Conservation (phyloP, 2,113 vertebrate genomes). For the Synchiropus splendidus region DNA sequence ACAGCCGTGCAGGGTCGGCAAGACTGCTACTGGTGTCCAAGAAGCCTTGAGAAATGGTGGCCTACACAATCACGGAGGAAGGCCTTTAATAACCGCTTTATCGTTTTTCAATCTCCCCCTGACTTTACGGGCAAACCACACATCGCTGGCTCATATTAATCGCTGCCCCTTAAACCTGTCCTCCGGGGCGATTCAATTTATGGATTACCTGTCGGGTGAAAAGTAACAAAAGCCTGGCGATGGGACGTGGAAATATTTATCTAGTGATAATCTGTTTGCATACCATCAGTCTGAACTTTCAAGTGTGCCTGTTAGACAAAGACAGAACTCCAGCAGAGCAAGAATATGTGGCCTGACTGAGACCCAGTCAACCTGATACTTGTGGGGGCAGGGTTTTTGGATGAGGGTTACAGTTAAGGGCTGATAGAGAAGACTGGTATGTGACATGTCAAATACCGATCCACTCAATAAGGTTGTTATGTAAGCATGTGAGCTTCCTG, state of each 20-base stretch:
- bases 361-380: constrained; percentile 34
- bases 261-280: constrained; percentile 40
- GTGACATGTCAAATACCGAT: constrained; percentile 44
- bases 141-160: constrained; percentile 3
- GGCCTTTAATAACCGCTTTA: constrained; percentile 32
- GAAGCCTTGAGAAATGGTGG: constrained; percentile 25
- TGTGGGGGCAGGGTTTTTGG: constrained; percentile 7
- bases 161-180: constrained; percentile 4
- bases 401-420: constrained; percentile 19
- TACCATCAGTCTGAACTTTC: constrained; percentile 29
- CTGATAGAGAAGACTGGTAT: constrained; percentile 31
- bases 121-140: constrained; percentile 13
- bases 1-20: constrained; percentile 41
- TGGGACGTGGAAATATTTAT: constrained; percentile 45
- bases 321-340: constrained; percentile 8
- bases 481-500: constrained; percentile 53
- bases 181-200: constrained; percentile 4
- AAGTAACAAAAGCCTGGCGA: not conserved
- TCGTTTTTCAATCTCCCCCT: constrained; percentile 22
- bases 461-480: constrained; percentile 44
- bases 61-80: constrained; percentile 23
- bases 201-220: not conserved
- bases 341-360: constrained; percentile 16
- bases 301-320: constrained; percentile 30
- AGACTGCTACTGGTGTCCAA: constrained; percentile 45